Evolutionary conservation across 64 coral and sea anemone genomes (phyloP), one percentile per base, ranked within the genome.

Genomic region (Catalaphyllia jardinei): DNA sequence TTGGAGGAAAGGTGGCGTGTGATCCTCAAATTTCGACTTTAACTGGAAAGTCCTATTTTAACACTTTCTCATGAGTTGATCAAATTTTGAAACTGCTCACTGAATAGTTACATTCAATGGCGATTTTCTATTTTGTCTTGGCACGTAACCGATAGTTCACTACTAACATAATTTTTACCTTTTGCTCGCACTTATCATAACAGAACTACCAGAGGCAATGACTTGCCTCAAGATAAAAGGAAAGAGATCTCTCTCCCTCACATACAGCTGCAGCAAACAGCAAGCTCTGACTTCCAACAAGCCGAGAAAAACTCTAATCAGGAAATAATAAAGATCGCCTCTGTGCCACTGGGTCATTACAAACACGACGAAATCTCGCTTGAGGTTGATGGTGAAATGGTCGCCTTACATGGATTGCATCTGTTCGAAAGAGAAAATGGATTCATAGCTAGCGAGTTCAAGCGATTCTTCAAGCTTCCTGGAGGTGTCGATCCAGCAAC

Each of bases 401-500:
- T 95, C 42, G 88, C 86, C 27, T 80, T 95, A 65, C 77, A 88
- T 29, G 94, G 94, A 3, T 77, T 88, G 54, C 89, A 88, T 76
- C 85, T 78, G 59, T 73, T 84, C n/a, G 85, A 95, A 50, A 86
- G 89, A 15, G 89, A 88, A 39, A 75, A 83, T 78, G 94, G 94
- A 35, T 35, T 35, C 33, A 35, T 35, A 35, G 33, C 33, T 35
- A 93, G 86, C 18, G 87, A 92, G 19, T 94, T 97, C 82, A 89
- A 71, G 49, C 78, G 93, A 2, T 86, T 75, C 22, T 89, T 87
- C 46, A 81, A 90, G 28, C 55, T 98, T 11, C 96, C 96, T 10
- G 87, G 94, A 67, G 93, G 76, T 4, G 87, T 98, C 10, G 89
- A 98, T 61, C 86, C 93, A 6, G 72, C 86, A 24, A 89, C 73